These are phyloP conservation scores for Aplocera efformata DNA, from an alignment of 2,888 invertebrate species.

Conservation along the genomic window DNA sequence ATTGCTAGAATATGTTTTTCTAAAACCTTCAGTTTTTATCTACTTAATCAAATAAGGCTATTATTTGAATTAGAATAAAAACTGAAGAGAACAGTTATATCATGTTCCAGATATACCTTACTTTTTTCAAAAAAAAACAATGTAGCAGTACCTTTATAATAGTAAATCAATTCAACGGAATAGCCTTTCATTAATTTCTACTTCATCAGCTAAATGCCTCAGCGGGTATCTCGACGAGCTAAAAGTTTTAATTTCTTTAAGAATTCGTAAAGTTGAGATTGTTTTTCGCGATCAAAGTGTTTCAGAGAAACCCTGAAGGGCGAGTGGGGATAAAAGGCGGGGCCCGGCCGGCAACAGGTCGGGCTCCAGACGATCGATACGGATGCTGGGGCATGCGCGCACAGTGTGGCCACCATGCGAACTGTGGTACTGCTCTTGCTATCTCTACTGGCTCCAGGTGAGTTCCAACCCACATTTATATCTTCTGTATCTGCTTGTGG, in stretches of 20 bases:
- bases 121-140: too few relatives aligned
- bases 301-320: conserved; percentile 39
- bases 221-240: conserved; percentile 23
- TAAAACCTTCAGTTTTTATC: too few relatives aligned
- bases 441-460: conserved; percentile 64
- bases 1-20: too few relatives aligned
- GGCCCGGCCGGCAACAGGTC: conserved; percentile 66
- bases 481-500: conserved; percentile 7
- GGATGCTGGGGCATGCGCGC: conserved; percentile 72
- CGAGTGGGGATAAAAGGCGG: conserved; percentile 41
- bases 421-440: conserved; percentile 62
- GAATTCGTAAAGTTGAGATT: conserved; percentile 72
- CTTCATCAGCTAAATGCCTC: conserved; percentile 27
- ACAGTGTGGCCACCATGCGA: conserved; percentile 63
- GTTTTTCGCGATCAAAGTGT: conserved; percentile 67
- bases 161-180: too few relatives aligned
- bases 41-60: too few relatives aligned
- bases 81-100: too few relatives aligned
- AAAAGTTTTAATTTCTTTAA: conserved; percentile 67
- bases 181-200: conserved; percentile 34
- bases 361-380: conserved; percentile 63
- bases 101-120: too few relatives aligned
- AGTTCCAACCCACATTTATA: conserved; percentile 33
- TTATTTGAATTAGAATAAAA: too few relatives aligned
- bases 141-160: too few relatives aligned